A percentile compares a stretch with the other conserved stretches of the same genome.
Evolutionary conservation across 2,888 invertebrate genomes (phyloP).

Genomic region (Hetaerina titia): DNA sequence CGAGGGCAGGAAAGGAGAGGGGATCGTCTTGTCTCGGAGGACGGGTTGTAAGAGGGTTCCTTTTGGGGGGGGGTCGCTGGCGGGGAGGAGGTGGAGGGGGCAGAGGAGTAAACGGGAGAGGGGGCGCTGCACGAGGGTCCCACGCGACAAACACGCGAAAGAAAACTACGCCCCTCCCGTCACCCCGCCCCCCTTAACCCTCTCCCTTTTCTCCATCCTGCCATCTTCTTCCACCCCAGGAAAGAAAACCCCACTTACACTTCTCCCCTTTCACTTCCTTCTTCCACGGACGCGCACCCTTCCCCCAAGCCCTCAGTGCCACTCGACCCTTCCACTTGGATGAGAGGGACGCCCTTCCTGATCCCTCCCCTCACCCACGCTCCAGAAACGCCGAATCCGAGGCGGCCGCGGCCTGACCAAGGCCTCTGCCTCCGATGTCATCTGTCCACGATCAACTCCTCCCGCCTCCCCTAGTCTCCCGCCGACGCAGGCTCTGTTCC

Average conservation of each 20-base stretch:
- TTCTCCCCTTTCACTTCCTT: neutral
- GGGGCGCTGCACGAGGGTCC: neutral
- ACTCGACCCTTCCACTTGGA: too few species aligned
- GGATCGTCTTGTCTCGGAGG: neutral
- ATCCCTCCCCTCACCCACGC: neutral
- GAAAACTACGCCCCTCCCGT: neutral
- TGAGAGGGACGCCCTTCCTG: too few species aligned
- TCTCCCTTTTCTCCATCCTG: neutral
- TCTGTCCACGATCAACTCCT: too few species aligned
- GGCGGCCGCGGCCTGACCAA: too few species aligned
- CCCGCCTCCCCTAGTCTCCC: too few species aligned
- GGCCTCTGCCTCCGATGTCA: too few species aligned
- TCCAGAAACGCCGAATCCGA: neutral
- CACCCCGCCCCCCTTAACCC: neutral
- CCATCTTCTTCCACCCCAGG: neutral
- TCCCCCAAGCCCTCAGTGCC: too few species aligned
- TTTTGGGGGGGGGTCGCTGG: neutral
- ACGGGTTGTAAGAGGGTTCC: neutral
- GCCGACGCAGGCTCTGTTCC: too few species aligned
- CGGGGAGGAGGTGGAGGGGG: neutral
- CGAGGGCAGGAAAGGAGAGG: neutral
- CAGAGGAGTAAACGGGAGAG: neutral
- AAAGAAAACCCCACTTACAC: neutral
- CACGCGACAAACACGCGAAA: slow-evolving; percentile 67
- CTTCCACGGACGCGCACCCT: neutral